Percentiles rank a stretch among this genome's conserved stretches.
Conservation (phyloP, 2,888 invertebrate genomes). For the Hirtodrosophila trivittata region DNA sequence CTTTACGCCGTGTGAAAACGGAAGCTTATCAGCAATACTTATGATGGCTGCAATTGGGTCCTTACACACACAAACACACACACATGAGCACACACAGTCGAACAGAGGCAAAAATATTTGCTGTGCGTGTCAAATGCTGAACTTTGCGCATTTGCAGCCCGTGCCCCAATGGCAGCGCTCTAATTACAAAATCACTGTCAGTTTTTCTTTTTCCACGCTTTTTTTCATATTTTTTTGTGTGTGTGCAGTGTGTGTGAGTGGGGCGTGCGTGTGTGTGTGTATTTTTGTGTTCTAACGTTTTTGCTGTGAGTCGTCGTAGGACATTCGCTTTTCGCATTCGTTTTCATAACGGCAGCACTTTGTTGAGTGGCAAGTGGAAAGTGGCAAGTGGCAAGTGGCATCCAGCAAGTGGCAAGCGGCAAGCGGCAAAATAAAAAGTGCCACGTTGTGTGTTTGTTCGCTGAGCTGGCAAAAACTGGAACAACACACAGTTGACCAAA, state of each 20-base stretch:
- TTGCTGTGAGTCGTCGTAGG: conserved; percentile 6
- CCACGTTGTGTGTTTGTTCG: conserved; percentile 68
- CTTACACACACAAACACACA: not conserved
- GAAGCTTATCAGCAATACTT: not conserved
- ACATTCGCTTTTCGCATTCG: conserved; percentile 45
- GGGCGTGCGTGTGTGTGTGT: conserved; percentile 8
- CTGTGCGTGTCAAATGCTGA: conserved; percentile 71
- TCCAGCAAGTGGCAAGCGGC: conserved; percentile 1
- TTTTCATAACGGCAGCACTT: conserved; percentile 50
- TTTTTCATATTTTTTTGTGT: conserved; percentile 10
- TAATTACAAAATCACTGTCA: conserved; percentile 64
- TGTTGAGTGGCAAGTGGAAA: conserved; percentile 50
- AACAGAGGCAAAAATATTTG: conserved; percentile 48
- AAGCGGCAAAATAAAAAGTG: conserved; percentile 46
- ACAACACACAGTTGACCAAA: conserved; percentile 60
- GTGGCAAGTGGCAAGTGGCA: conserved; percentile 29
- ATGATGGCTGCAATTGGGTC: not conserved
- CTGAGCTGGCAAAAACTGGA: conserved; percentile 58
- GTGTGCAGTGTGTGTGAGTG: conserved; percentile 8
- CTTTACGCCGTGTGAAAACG: not conserved
- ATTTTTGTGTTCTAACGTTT: conserved; percentile 23
- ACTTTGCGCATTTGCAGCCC: conserved; percentile 41
- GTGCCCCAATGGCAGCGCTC: conserved; percentile 24
- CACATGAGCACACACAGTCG: not conserved
- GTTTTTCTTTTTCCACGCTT: conserved; percentile 15